Percentiles rank a stretch among this genome's conserved stretches.
phyloP scores from a whole-genome alignment of 2,888 invertebrate species.

The Xanthia icteritia region DNA sequence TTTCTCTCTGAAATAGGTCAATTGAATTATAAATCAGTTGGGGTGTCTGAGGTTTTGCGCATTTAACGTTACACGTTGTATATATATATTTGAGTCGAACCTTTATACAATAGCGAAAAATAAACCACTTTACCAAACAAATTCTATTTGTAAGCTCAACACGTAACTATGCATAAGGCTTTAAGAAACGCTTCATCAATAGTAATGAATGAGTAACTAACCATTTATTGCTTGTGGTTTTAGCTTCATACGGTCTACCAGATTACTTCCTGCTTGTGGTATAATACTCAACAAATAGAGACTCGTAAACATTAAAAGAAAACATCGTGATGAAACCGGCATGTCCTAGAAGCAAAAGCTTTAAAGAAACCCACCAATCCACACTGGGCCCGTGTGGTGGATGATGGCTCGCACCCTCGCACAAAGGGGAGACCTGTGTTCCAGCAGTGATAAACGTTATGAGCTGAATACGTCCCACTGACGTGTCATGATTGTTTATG shows the following conservation, averaged over 20 bases:
- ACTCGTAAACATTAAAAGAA: not conserved
- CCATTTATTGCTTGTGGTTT: not conserved
- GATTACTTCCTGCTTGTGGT: not conserved
- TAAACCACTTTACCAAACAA: not conserved
- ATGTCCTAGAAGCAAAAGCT: not conserved
- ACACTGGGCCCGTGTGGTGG: not conserved
- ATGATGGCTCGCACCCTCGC: not conserved
- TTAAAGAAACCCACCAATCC: not conserved
- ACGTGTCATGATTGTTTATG: not conserved
- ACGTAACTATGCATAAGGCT: constrained; percentile 1
- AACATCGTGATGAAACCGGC: not conserved
- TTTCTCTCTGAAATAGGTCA: no score
- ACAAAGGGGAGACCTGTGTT: not conserved
- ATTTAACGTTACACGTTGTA: no score
- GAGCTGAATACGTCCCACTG: not conserved
- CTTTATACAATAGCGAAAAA: not conserved
- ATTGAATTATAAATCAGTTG: no score
- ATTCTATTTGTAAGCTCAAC: not conserved
- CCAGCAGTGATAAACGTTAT: not conserved
- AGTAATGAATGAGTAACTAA: constrained; percentile 3
- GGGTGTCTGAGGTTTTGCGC: no score
- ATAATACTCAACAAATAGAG: not conserved
- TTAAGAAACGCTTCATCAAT: constrained; percentile 11
- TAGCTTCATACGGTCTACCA: not conserved
- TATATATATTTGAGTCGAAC: not conserved